Evolutionary conservation across 2,797 vertebrate species (phyloP).

Genomic region (Cyclopterus lumpus): DNA sequence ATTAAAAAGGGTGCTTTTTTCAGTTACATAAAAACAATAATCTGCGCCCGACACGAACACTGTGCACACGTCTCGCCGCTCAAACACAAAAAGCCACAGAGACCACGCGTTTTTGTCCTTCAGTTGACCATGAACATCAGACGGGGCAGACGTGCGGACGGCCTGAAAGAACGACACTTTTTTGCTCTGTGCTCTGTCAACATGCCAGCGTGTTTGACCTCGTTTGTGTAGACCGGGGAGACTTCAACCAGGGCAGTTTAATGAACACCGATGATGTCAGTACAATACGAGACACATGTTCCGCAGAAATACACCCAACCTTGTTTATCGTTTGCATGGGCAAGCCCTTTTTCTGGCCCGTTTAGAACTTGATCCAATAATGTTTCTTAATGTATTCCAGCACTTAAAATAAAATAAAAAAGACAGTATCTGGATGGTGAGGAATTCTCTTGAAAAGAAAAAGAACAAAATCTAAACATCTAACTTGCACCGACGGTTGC

Average conservation of each 20-base stretch:
- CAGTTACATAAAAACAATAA: slow-evolving; percentile 25
- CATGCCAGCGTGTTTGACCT: slow-evolving; percentile 63
- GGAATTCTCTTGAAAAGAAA: neutral
- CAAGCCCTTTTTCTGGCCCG: neutral
- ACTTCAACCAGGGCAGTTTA: slow-evolving; percentile 60
- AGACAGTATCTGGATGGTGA: slow-evolving; percentile 1
- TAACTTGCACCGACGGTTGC: neutral
- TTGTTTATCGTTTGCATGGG: neutral
- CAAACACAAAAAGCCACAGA: slow-evolving; percentile 41
- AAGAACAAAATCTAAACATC: neutral
- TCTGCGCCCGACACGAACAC: slow-evolving; percentile 8
- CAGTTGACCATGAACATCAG: slow-evolving; percentile 53
- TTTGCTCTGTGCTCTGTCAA: slow-evolving; percentile 63
- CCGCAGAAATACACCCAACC: slow-evolving; percentile 7
- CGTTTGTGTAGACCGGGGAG: slow-evolving; percentile 50
- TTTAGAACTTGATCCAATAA: slow-evolving; percentile 19
- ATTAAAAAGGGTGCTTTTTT: slow-evolving; percentile 73
- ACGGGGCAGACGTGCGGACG: slow-evolving; percentile 53
- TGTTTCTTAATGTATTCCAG: slow-evolving; percentile 14
- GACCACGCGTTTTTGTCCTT: slow-evolving; percentile 46
- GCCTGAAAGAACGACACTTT: slow-evolving; percentile 57
- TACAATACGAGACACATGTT: slow-evolving; percentile 68
- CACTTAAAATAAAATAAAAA: slow-evolving; percentile 6
- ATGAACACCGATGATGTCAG: slow-evolving; percentile 55
- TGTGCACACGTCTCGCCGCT: slow-evolving; percentile 39